Percentiles rank a stretch among this genome's conserved stretches.
Conservation (phyloP, 2,797 vertebrate species). For the Anisognathus igniventris region DNA sequence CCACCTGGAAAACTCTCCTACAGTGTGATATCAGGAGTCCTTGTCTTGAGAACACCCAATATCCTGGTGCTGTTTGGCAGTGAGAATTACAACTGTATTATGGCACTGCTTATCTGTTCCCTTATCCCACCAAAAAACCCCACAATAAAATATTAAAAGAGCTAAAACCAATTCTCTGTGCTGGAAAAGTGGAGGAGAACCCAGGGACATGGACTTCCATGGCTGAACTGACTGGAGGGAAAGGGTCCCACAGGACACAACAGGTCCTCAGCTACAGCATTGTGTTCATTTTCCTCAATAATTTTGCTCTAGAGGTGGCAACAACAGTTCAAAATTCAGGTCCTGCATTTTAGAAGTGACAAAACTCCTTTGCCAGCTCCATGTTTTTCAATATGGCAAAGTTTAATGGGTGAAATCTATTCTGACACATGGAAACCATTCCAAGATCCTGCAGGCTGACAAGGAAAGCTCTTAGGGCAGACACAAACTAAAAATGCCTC, state of each 20-base stretch:
- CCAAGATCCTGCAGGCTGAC: not conserved
- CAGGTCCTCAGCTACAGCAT: not conserved
- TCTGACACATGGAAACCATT: not conserved
- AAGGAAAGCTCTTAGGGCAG: not conserved
- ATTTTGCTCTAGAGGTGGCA: not conserved
- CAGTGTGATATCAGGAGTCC: not conserved
- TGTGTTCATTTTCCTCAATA: not conserved
- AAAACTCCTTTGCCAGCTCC: not conserved
- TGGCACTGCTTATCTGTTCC: not conserved
- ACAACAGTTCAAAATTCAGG: not conserved
- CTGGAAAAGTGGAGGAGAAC: not conserved
- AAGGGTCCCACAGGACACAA: not conserved
- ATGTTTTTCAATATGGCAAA: not conserved
- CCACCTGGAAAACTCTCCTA: not conserved
- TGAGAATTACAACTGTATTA: fast-evolving
- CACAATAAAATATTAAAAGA: not conserved
- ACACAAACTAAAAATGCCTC: not conserved
- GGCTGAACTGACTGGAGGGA: not conserved
- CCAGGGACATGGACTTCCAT: not conserved
- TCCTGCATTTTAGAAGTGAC: not conserved
- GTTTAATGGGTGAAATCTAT: not conserved
- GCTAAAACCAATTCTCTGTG: not conserved
- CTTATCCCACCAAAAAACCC: not conserved
- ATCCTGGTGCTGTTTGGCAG: not conserved
- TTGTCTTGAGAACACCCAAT: not conserved